Base-by-base conservation (phyloP, 2,888 invertebrate genomes). In the Artemia sinica region DNA sequence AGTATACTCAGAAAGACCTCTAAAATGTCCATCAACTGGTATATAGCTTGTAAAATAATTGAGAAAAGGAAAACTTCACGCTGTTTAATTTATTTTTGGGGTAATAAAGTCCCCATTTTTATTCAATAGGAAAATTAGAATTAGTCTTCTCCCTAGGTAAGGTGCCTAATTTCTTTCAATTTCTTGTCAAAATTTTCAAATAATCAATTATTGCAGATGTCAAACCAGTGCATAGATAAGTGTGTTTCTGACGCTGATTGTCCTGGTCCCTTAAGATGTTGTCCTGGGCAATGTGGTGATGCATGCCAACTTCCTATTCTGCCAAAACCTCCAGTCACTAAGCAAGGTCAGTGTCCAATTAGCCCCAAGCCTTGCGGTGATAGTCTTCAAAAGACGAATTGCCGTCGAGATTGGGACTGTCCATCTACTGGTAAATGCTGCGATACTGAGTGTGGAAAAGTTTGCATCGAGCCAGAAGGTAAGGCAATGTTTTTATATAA, bases 161-260 rank as follows among this genome's bases (percentile, higher is more conserved):
- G n/a, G n/a, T n/a, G n/a, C n/a, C n/a, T n/a, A n/a, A n/a, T n/a
- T n/a, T n/a, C n/a, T n/a, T n/a, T n/a, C n/a, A n/a, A n/a, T n/a
- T n/a, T n/a, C n/a, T n/a, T n/a, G n/a, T n/a, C n/a, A n/a, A n/a
- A n/a, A n/a, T n/a, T n/a, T n/a, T n/a, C n/a, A n/a, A n/a, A n/a
- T n/a, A n/a, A n/a, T n/a, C 14, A 52, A n/a, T 52, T 52, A 3
- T 5, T 14, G 14, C 58, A 52, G 58, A 14, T 52, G 4, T 52
- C 58, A n/a, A 52, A 52, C 5, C 58, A 71, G 3, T 74, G 74
- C 67, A 69, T 69, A 14, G 73, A 74, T 66, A 71, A 72, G 18
- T 75, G 75, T 70, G 69, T 72, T 67, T 63, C 69, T 41, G 75
- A 75, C 69, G 70, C 72, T 49, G 74, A 75, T 65, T 75, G 75